Evolutionary conservation across 2,797 vertebrate genomes (phyloP), one percentile per base, ranked within the genome.

Genomic region (Rhynchonycteris naso): DNA sequence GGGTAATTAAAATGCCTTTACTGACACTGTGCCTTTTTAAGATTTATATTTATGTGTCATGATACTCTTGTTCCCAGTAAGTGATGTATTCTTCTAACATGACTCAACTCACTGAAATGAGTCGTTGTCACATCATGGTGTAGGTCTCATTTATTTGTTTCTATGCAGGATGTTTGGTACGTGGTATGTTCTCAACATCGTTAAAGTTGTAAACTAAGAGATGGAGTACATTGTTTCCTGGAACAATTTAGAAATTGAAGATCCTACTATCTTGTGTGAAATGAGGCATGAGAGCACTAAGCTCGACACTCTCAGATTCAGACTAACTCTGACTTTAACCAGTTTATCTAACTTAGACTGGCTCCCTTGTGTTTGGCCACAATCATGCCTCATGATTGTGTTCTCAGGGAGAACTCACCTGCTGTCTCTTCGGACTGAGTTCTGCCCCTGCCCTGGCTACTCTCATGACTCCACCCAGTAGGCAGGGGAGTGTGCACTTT

Each of bases 1-100:
- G 30, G 24, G 7, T 65, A 65, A 59, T 76, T 82, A 35, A 76
- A 82, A 71, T 76, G n/a, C 50, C 68, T 66, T 89, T 43, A 59
- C 4, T 19, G 58, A 68, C n/a, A 10, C 2, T 12, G 24, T 79
- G 47, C 24, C 58, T 74, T 85, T 85, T 75, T 84, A 35, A 18
- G 30, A 22, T 38, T 89, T 28, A 63, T 2, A 8, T 74, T 69
- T 33, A 8, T 19, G 5, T 58, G 19, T 52, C 30, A 28, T 15
- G 26, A 78, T 43, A 47, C 24, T 14, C n/a, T 28, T 43, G 14
- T 81, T 81, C 47, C 2, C 13, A 71, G 50, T 54, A 33, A n/a
- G 7, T 61, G 35, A 30, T 75, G 1, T 9, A 4, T 52, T 74
- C 12, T 91, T 88, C 43, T 50, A 16, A 24, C 13, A 26, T n/a